A percentile compares a stretch with the other conserved stretches of the same genome.
phyloP scores from a whole-genome alignment of 2,113 vertebrate species.

The Brevimyrus niger region DNA sequence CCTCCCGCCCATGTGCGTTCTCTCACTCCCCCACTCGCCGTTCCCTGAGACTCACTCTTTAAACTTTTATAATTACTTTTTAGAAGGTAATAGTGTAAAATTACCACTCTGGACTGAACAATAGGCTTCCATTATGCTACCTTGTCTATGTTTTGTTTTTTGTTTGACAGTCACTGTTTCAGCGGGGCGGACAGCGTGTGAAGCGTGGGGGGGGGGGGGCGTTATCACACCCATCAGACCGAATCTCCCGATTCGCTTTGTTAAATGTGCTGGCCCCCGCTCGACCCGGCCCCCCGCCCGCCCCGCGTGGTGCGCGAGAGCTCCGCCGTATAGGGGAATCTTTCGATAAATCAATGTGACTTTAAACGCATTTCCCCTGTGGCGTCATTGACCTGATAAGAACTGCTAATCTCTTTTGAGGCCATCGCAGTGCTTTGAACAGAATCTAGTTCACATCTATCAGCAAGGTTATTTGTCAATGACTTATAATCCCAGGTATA shows the following conservation, averaged over 20 bases:
- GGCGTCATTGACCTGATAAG: constrained; percentile 73
- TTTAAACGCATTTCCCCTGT: constrained; percentile 74
- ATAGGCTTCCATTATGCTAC: constrained; percentile 57
- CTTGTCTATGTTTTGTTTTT: constrained; percentile 45
- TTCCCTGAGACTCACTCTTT: constrained; percentile 59
- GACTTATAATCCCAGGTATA: constrained; percentile 76
- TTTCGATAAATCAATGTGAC: constrained; percentile 81
- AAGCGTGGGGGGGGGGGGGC: constrained; percentile 36
- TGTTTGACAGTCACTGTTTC: constrained; percentile 59
- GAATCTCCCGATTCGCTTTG: constrained; percentile 23
- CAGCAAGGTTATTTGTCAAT: constrained; percentile 79
- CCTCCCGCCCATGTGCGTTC: not conserved
- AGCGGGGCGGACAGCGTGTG: constrained; percentile 50
- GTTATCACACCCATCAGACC: constrained; percentile 34
- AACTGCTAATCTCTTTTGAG: constrained; percentile 79
- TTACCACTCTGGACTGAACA: constrained; percentile 57
- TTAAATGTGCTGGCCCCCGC: not conserved
- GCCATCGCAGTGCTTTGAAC: constrained; percentile 74
- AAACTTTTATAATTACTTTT: constrained; percentile 62
- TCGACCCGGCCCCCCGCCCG: not conserved
- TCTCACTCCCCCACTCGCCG: constrained; percentile 23
- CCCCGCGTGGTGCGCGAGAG: constrained; percentile 25
- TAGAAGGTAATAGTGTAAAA: constrained; percentile 71
- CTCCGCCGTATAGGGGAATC: constrained; percentile 72
- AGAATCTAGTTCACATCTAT: constrained; percentile 75